Evolutionary conservation across 1,140 invertebrate genomes (phyloP).

Genomic region (Drusus annulatus): DNA sequence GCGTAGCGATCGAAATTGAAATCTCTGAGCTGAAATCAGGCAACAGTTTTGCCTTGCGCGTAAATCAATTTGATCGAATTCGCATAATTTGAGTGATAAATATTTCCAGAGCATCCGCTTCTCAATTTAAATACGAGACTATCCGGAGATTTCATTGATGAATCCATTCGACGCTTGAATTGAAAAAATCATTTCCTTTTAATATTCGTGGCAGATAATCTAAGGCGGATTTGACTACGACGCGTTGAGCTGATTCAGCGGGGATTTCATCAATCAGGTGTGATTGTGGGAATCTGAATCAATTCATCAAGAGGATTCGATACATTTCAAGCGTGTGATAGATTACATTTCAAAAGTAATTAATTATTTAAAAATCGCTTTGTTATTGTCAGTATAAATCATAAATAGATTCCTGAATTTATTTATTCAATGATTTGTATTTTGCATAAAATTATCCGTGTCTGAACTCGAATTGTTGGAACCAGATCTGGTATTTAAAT

Average conservation of each 20-base stretch:
- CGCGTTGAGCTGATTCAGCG: not conserved
- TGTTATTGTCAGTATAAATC: too few relatives aligned
- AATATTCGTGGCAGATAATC: not conserved
- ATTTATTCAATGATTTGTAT: too few relatives aligned
- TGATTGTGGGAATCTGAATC: slow-evolving; percentile 25
- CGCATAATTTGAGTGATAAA: slow-evolving; percentile 47
- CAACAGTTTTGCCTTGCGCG: slow-evolving; percentile 52
- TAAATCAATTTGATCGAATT: slow-evolving; percentile 42
- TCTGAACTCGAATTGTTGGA: too few relatives aligned
- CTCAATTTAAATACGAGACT: slow-evolving; percentile 23
- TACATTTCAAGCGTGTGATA: not conserved
- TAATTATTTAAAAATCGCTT: too few relatives aligned
- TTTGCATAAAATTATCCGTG: too few relatives aligned
- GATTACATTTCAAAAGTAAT: too few relatives aligned
- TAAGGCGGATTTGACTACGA: slow-evolving; percentile 17
- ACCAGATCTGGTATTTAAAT: too few relatives aligned
- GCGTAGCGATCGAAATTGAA: slow-evolving; percentile 54
- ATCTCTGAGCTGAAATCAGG: slow-evolving; percentile 42
- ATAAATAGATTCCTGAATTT: too few relatives aligned
- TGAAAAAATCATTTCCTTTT: slow-evolving; percentile 2
- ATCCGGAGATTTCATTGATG: slow-evolving; percentile 46
- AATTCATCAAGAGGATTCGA: slow-evolving; percentile 2
- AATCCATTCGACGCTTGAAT: slow-evolving; percentile 49
- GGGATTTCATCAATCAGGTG: slow-evolving; percentile 18
- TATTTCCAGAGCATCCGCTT: slow-evolving; percentile 43